A percentile compares a stretch with the other conserved stretches of the same genome.
These are phyloP conservation scores for Onthophagus taurus DNA, from an alignment of 1,140 invertebrate genomes.

Conservation along the genomic window DNA sequence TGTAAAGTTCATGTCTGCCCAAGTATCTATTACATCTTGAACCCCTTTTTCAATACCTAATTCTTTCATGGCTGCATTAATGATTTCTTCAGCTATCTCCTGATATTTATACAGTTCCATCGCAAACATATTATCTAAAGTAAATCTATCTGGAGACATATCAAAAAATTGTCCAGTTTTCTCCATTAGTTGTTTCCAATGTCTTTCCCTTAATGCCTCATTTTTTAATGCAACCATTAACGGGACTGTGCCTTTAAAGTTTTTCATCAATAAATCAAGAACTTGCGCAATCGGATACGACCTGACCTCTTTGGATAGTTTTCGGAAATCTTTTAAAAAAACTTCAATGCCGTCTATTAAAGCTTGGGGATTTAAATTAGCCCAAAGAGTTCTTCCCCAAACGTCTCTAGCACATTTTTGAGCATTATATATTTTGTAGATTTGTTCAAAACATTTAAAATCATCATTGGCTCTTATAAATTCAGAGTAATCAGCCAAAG, in stretches of 20 bases:
- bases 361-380: slow-evolving; percentile 70
- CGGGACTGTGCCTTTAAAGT: slow-evolving; percentile 78
- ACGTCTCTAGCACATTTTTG: slow-evolving; percentile 65
- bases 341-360: slow-evolving; percentile 79
- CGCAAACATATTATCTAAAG: slow-evolving; percentile 80
- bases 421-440: slow-evolving; percentile 70
- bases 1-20: slow-evolving; percentile 63
- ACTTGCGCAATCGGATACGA: slow-evolving; percentile 49
- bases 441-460: slow-evolving; percentile 57
- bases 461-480: slow-evolving; percentile 62
- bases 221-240: slow-evolving; percentile 85
- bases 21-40: slow-evolving; percentile 63
- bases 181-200: slow-evolving; percentile 81
- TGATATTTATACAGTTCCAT: slow-evolving; percentile 82
- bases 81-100: slow-evolving; percentile 73
- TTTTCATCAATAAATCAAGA: slow-evolving; percentile 74
- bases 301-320: slow-evolving; percentile 48
- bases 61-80: slow-evolving; percentile 81
- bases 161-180: slow-evolving; percentile 79
- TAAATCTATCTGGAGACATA: slow-evolving; percentile 77
- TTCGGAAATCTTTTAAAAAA: slow-evolving; percentile 69
- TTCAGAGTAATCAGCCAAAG: slow-evolving; percentile 68
- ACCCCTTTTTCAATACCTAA: slow-evolving; percentile 78
- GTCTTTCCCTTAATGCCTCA: slow-evolving; percentile 76
- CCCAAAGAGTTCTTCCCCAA: slow-evolving; percentile 83